phyloP scores from a whole-genome alignment of 2,797 vertebrate genomes.

The Trachurus trachurus region DNA sequence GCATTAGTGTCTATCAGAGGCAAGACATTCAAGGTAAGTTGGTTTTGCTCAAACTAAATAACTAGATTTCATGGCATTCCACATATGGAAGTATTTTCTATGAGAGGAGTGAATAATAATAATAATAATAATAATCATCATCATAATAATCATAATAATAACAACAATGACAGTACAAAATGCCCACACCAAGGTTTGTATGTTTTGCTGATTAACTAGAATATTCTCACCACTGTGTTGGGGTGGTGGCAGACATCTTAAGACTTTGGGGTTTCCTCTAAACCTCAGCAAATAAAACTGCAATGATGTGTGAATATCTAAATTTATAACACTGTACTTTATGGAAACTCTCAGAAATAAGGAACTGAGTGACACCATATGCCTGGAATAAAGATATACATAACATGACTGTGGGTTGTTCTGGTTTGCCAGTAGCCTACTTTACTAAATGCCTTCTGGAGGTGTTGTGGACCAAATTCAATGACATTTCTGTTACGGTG shows the following conservation, averaged over 20 bases:
- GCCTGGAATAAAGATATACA: neutral
- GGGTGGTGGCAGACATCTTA: neutral
- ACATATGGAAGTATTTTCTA: neutral
- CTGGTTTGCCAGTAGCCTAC: neutral
- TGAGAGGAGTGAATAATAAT: neutral
- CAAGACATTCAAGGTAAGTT: neutral
- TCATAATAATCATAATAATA: too few relatives aligned
- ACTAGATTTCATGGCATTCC: neutral
- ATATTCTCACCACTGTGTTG: neutral
- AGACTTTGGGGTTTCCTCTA: neutral
- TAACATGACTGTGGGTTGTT: neutral
- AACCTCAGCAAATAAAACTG: constrained; percentile 3
- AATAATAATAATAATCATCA: too few relatives aligned
- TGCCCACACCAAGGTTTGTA: neutral
- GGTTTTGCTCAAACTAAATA: too few relatives aligned
- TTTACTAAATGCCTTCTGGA: neutral
- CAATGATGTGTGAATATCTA: neutral
- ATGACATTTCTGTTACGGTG: neutral
- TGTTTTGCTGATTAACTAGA: constrained; percentile 1
- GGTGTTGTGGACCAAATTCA: neutral
- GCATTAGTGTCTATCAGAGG: neutral
- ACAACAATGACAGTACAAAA: neutral
- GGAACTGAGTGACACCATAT: neutral
- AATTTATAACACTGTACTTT: neutral
- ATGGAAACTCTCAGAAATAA: constrained; percentile 12